phyloP scores from a whole-genome alignment of 1,140 invertebrate species.

The Aphaenogaster ashmeadi region DNA sequence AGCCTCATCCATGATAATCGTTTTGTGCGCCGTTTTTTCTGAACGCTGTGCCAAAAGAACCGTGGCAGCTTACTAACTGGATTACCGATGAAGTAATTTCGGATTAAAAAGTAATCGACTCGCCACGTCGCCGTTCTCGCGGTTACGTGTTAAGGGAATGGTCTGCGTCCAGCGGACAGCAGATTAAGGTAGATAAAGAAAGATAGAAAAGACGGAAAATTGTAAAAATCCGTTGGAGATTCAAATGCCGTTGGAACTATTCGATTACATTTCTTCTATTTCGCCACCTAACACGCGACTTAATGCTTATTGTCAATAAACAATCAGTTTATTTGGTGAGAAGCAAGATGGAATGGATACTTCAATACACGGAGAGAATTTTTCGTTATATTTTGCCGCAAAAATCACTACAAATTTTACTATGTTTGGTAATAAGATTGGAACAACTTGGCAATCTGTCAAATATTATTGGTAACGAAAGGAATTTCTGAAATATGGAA shows the following conservation, averaged over 20 bases:
- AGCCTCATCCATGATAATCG: background rate
- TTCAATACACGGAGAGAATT: too few species aligned
- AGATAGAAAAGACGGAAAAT: slow-evolving; percentile 47
- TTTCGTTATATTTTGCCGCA: too few species aligned
- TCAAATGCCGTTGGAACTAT: slow-evolving; percentile 17
- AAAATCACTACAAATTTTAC: too few species aligned
- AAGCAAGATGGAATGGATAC: background rate
- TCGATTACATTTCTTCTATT: background rate
- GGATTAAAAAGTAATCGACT: slow-evolving; percentile 75
- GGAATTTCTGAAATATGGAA: too few species aligned
- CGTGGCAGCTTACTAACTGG: slow-evolving; percentile 67
- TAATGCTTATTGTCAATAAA: background rate
- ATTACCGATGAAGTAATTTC: slow-evolving; percentile 74
- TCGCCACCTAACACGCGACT: background rate
- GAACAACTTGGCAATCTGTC: too few species aligned
- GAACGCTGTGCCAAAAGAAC: slow-evolving; percentile 44
- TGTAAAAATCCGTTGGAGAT: slow-evolving; percentile 9
- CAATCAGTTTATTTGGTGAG: background rate
- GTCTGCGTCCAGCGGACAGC: slow-evolving; percentile 15
- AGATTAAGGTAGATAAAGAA: slow-evolving; percentile 64
- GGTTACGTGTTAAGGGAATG: slow-evolving; percentile 41
- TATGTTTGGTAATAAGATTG: too few species aligned
- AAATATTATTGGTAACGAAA: too few species aligned
- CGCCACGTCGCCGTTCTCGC: slow-evolving; percentile 21
- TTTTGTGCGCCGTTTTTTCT: slow-evolving; percentile 32